Evolutionary conservation across 2,113 vertebrate genomes (phyloP).

Genomic region (Polypterus senegalus): DNA sequence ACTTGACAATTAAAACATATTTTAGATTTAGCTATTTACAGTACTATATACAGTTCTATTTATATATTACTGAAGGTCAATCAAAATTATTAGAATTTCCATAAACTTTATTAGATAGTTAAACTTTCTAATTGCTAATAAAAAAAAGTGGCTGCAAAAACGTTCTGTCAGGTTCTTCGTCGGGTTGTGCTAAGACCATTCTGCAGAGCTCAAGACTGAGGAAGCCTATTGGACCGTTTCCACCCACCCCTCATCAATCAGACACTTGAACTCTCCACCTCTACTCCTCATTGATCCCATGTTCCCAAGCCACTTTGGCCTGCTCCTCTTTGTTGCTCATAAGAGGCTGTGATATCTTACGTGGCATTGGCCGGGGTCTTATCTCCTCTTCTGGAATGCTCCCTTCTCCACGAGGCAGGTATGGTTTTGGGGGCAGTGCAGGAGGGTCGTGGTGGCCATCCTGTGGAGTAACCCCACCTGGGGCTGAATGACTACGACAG

Average conservation of each 20-base stretch:
- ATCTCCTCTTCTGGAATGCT: conserved; percentile 69
- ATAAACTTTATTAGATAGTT: no score
- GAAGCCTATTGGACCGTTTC: neutral
- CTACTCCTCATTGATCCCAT: conserved; percentile 78
- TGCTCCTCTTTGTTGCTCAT: conserved; percentile 68
- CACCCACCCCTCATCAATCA: conserved; percentile 11
- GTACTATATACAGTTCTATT: no score
- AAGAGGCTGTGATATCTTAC: conserved; percentile 70
- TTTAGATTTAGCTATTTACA: no score
- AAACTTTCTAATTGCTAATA: neutral
- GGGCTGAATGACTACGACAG: conserved; percentile 82
- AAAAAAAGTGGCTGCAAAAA: conserved; percentile 1
- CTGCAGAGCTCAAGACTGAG: conserved; percentile 4
- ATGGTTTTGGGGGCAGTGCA: conserved; percentile 75
- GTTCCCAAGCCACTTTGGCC: conserved; percentile 81
- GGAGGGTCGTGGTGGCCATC: conserved; percentile 40
- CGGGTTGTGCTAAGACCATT: neutral
- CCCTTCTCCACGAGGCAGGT: conserved; percentile 70
- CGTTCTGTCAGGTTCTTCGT: neutral
- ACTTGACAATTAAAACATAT: no score
- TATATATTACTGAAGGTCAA: no score
- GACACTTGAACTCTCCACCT: conserved; percentile 31
- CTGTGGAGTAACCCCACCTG: conserved; percentile 62
- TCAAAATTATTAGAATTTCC: no score
- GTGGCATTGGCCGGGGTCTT: conserved; percentile 63